Evolutionary conservation across 2,113 vertebrate species (phyloP).

Genomic region (Pampusana beccarii): DNA sequence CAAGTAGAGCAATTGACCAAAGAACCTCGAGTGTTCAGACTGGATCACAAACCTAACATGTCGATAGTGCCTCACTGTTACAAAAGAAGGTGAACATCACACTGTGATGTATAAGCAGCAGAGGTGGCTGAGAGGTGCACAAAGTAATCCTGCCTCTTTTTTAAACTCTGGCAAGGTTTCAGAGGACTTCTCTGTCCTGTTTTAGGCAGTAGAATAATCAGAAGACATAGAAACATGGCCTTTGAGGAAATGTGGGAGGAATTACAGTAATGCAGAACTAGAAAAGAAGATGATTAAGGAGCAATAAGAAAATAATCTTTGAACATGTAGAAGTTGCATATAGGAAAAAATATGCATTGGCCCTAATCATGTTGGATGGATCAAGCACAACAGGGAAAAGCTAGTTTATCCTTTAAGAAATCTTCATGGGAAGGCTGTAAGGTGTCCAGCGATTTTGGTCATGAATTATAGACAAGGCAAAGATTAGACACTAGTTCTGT

Average conservation of each 20-base stretch:
- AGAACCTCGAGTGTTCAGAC: not conserved
- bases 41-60: not conserved
- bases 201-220: not conserved
- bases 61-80: not conserved
- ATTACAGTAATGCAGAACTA: not conserved
- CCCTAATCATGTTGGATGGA: not conserved
- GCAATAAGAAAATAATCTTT: not conserved
- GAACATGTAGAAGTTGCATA: not conserved
- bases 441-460: not conserved
- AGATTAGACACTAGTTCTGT: not conserved
- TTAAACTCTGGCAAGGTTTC: not conserved
- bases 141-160: not conserved
- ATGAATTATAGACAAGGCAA: not conserved
- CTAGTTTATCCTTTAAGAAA: not conserved
- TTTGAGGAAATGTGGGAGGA: not conserved
- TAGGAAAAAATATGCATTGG: not conserved
- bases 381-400: not conserved
- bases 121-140: not conserved
- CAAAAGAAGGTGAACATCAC: not conserved
- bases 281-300: not conserved
- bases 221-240: not conserved
- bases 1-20: not conserved
- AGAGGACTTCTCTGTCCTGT: not conserved
- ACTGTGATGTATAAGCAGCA: not conserved
- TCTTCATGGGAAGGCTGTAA: not conserved